Base-by-base conservation (phyloP, 2,888 invertebrate genomes). In the Sarcophaga subvicina region DNA sequence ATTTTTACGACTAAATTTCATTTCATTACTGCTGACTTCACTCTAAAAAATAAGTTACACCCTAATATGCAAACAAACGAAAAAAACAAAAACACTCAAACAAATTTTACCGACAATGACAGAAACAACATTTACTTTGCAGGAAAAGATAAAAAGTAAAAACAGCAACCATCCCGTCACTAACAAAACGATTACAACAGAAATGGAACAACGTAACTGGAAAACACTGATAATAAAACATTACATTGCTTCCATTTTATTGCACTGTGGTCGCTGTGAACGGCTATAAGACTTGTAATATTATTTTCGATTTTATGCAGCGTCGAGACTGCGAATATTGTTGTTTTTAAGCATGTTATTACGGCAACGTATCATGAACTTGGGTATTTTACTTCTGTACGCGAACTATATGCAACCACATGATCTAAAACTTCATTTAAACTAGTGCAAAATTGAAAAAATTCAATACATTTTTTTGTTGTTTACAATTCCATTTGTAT, bases 51-150 rank as follows among this genome's bases (percentile, higher is more conserved):
- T 54, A 17, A 14, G 54, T 54, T 14, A 3, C 54, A 54, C 54
- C 54, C 17, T 54, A 54, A 77, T 27, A 69, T n/a, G 60, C 72
- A 73, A 45, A 59, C 54, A 12, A 64, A 20, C 17, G 5, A 22
- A 3, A 67, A 25, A 66, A 76, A 71, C 73, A 63, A 37, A 47
- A 77, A 49, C 54, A 59, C 54, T 59, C 75, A 66, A 83, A 83
- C 59, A 83, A 82, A 75, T 70, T 79, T 73, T 63, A 49, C 73
- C 54, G 70, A 67, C 70, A 66, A 78, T 70, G 70, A 75, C 73
- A 82, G 77, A 59, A 81, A 63, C 70, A 75, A 70, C 77, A 85
- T 81, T 85, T 85, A 60, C 20, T 60, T 66, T 66, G 47, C 22
- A 69, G 79, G 47, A 64, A 60, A 62, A 62, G 47, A 75, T 67